Evolutionary conservation across 2,113 vertebrate species (phyloP).

Genomic region (Electrona antarctica): DNA sequence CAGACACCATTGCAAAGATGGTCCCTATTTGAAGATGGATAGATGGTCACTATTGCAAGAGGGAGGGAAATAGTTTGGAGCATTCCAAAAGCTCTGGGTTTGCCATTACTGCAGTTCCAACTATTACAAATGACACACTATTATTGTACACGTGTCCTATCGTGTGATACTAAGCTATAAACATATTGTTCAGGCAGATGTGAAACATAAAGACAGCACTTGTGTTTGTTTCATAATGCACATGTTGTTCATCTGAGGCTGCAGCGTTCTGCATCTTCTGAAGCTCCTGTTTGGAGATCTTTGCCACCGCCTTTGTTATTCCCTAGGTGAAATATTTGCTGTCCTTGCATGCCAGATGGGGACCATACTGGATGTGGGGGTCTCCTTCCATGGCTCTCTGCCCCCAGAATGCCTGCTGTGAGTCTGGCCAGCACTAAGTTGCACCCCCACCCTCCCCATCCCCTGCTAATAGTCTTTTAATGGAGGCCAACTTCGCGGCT

Average conservation of each 20-base stretch:
- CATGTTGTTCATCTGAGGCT: background rate
- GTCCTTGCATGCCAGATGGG: constrained; percentile 19
- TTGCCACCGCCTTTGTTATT: background rate
- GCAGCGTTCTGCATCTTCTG: background rate
- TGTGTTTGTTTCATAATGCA: background rate
- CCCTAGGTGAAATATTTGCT: background rate
- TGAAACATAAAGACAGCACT: background rate
- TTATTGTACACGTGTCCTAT: too few species aligned
- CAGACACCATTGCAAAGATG: too few species aligned
- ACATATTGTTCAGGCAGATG: background rate
- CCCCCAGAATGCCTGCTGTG: constrained; percentile 14
- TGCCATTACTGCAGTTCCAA: background rate
- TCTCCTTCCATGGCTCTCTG: constrained; percentile 5
- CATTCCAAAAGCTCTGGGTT: background rate
- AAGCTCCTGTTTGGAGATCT: too few species aligned
- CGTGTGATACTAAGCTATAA: too few species aligned
- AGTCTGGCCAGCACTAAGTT: constrained; percentile 24
- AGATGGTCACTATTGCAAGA: too few species aligned
- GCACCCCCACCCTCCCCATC: constrained; percentile 3
- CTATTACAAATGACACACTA: too few species aligned
- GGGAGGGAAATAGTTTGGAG: too few species aligned
- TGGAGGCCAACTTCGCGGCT: constrained; percentile 42
- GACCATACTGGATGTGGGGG: constrained; percentile 15
- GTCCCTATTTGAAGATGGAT: too few species aligned
- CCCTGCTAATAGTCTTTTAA: constrained; percentile 35